Conservation (phyloP, 2,888 invertebrate genomes). For the Altica lythri region DNA sequence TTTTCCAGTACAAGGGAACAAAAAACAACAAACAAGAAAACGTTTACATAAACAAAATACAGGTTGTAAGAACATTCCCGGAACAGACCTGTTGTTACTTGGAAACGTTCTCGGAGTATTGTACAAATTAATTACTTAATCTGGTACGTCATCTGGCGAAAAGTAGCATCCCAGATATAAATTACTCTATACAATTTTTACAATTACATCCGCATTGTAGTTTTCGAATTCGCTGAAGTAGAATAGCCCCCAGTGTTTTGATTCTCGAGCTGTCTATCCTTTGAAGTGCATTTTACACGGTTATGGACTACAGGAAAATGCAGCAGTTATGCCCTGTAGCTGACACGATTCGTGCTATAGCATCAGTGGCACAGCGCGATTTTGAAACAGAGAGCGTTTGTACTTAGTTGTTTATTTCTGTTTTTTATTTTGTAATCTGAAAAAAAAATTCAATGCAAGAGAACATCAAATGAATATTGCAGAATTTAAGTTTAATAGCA, state of each 20-base stretch:
- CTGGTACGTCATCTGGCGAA: slow-evolving; percentile 15
- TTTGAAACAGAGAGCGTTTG: no score
- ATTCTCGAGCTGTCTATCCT: slow-evolving; percentile 22
- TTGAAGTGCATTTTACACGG: slow-evolving; percentile 20
- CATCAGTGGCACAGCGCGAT: no score
- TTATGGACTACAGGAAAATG: slow-evolving; percentile 7
- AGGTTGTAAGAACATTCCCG: no score
- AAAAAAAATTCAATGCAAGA: no score
- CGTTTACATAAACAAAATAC: no score
- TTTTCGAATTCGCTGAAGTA: slow-evolving; percentile 7
- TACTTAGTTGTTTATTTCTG: no score
- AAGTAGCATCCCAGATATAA: slow-evolving; percentile 17
- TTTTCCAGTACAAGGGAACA: no score
- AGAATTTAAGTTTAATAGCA: no score
- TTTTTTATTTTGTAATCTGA: no score
- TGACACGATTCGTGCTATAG: slow-evolving; percentile 18
- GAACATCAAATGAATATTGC: no score
- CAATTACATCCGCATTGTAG: slow-evolving; percentile 24
- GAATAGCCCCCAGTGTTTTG: slow-evolving; percentile 19
- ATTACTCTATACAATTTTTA: slow-evolving; percentile 15
- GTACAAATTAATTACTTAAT: slow-evolving; percentile 17
- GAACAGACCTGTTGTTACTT: slow-evolving; percentile 8
- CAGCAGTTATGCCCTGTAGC: slow-evolving; percentile 27
- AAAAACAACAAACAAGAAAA: no score
- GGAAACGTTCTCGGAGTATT: slow-evolving; percentile 7